phyloP scores from a whole-genome alignment of 2,797 vertebrate species.

The Stomatorhinus walkeri region DNA sequence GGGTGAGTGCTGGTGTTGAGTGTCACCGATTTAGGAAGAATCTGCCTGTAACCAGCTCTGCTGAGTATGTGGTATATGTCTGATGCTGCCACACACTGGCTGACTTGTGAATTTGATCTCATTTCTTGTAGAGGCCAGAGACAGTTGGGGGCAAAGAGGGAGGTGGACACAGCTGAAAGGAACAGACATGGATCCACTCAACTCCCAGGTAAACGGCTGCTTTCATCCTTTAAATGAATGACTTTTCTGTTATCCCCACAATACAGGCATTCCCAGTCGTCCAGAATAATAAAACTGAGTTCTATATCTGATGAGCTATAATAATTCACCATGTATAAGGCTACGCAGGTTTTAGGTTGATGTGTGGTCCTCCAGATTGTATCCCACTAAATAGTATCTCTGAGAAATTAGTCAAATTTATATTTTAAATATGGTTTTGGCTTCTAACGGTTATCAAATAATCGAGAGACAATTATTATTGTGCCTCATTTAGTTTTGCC shows the following conservation, averaged over 20 bases:
- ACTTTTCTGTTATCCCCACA: background rate
- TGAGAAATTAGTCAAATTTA: background rate
- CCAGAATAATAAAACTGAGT: background rate
- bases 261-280: background rate
- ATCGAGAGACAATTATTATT: background rate
- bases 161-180: background rate
- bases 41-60: background rate
- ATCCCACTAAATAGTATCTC: background rate
- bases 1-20: constrained; percentile 43
- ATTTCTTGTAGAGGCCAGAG: constrained; percentile 30
- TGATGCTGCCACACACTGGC: background rate
- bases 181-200: constrained; percentile 17
- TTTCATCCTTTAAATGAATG: background rate
- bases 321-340: background rate
- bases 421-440: background rate
- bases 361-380: background rate
- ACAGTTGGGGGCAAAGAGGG: constrained; percentile 29
- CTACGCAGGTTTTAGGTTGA: background rate
- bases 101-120: background rate
- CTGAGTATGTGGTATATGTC: background rate
- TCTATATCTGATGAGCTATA: background rate
- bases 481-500: background rate
- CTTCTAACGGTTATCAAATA: background rate
- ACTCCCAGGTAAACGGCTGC: constrained; percentile 23
- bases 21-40: background rate